Base-by-base conservation (phyloP, 1,140 invertebrate species). In the Eumaeus atala region DNA sequence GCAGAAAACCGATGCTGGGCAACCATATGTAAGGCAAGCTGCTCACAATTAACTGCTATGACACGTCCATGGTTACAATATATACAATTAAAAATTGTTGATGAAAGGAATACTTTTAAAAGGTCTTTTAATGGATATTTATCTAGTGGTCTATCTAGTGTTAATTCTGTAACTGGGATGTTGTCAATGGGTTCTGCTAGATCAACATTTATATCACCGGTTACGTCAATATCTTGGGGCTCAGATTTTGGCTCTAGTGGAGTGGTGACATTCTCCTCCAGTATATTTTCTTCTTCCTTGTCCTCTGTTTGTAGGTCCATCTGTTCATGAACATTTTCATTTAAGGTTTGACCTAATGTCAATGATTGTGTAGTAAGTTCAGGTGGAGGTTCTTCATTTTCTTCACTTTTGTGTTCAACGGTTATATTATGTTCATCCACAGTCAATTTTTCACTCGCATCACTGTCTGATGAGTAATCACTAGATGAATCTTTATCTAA, bases 11-110 rank as follows among this genome's bases (percentile, higher is more conserved):
- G 87, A 80, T 96, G 95, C 69, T 94, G 90, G 3, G 91, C 88
- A 2, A 95, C 90, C 70, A 95, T 90, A 72, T 96, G 95, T 10
- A 95, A 74, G 1, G 91, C 91, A 37, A 96, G 72, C 66, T 95
- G 93, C 73, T 92, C 92, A 42, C 92, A 94, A 77, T 95, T 94
- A 0, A 95, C 93, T 1, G 94, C 92, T 62, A 96, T 94, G 58
- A 92, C 91, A 16, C 93, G 88, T 0, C 93, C 94, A 85, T 95
- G 94, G 73, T 95, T 94, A 68, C 95, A 96, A 71, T 95, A 96
- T 33, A 95, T 89, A 76, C 95, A 96, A 28, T 87, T 88, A 4
- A 89, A 84, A 67, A 91, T 91, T 0, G 93, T 92, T 1, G 89
- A 89, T 56, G 89, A 87, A 18, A 95, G 86, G 74, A 94, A 95